Percentiles rank a stretch among this genome's conserved stretches.
phyloP scores from a whole-genome alignment of 2,113 vertebrate genomes.

The Benitochromis conjunctus region DNA sequence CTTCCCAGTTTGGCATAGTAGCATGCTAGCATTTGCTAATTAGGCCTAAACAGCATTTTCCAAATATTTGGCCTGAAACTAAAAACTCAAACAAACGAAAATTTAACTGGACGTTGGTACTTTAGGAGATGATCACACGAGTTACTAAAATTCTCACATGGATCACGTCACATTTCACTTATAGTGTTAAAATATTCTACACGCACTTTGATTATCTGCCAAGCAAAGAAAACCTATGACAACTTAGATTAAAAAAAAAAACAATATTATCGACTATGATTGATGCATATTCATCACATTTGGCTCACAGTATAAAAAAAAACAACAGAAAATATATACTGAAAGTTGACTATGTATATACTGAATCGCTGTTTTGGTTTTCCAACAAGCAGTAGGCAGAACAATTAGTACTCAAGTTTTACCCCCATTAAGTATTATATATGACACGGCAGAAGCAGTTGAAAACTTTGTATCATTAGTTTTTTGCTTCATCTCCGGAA shows the following conservation, averaged over 20 bases:
- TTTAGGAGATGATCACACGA: background rate
- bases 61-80: background rate
- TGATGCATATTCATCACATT: background rate
- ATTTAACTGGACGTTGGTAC: background rate
- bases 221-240: background rate
- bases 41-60: background rate
- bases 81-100: background rate
- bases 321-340: background rate
- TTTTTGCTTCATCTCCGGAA: background rate
- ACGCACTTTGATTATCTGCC: background rate
- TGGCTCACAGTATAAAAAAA: background rate
- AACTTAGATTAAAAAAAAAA: background rate
- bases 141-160: background rate
- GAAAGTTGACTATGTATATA: slow-evolving; percentile 6
- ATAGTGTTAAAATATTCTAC: background rate
- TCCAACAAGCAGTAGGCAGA: background rate
- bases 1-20: background rate
- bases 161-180: background rate
- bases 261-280: background rate
- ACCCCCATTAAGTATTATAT: background rate
- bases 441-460: background rate
- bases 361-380: background rate
- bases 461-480: background rate
- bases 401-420: background rate
- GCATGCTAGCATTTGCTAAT: background rate